Evolutionary conservation across 2,797 vertebrate genomes (phyloP), one percentile per base, ranked within the genome.

Genomic region (Buceros bicornis): DNA sequence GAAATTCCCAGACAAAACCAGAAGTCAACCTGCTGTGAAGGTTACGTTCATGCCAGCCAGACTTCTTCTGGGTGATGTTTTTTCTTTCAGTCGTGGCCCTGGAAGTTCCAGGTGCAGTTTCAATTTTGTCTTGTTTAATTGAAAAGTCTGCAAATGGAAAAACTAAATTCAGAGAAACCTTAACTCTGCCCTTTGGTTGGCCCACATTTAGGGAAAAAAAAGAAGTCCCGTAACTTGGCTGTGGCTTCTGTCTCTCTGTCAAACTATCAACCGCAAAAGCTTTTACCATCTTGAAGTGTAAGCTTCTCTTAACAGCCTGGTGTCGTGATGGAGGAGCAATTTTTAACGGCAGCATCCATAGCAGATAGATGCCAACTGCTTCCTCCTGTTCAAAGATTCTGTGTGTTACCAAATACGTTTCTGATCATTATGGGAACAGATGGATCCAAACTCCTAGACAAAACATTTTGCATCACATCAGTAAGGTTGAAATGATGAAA

Each of bases 1-100:
- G 71, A 93, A 90, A 96, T 95, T 97, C 93, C 86, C 88, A 91
- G 95, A 87, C 74, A 94, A 89, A 96, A 87, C 54, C 51, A 8
- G 54, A 58, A 60, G 66, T 54, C 24, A 58, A 2, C 33, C 62
- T 80, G 29, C 35, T 83, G 12, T 69, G 61, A 72, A 87, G 11
- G 33, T 18, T 89, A 62, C 76, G 89, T 83, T 86, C 11, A 2
- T 11, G 21, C 65, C 86, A 80, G 66, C 53, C n/a, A 57, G 50
- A 25, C 43, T 66, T 83, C 28, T 33, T 71, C 24, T 78, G 62
- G 24, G 8, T 53, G 48, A 48, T 45, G n/a, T 74, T 85, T 91
- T 67, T 67, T 82, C 29, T 88, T 64, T 89, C n/a, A 70, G 1
- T 26, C 69, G 31, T 87, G 53, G 72, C 51, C 48, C 60, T 90